Base-by-base conservation (phyloP, 2,888 invertebrate species). In the Dioctria linearis region DNA sequence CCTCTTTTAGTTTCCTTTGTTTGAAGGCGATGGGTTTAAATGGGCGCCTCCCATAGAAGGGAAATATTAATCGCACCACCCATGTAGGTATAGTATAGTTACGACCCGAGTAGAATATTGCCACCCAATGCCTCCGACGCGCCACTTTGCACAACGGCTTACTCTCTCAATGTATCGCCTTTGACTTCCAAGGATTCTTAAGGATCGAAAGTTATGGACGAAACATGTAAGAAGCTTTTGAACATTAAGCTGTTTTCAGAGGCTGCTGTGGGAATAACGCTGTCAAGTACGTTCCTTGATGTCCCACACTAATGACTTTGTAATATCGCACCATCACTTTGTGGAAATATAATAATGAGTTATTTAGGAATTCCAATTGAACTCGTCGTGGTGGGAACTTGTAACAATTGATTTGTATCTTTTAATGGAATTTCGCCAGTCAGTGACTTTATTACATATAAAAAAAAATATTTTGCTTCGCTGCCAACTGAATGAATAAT, bases 61-160 rank as follows among this genome's bases (percentile, higher is more conserved):
- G 65, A 65, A 65, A 65, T 65, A 65, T 65, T 65, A 65, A 65
- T 65, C 65, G 65, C 65, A 39, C 65, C 65, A 8, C 37, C n/a
- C 25, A 25, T 40, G 57, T 40, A 65, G 25, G 25, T 25, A 25
- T 25, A 25, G 25, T 25, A 25, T 25, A 25, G 25, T 25, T 65
- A 37, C 65, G 65, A 40, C 8, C 51, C 5, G 5, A 57, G 57
- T 57, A 39, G 65, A 37, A 65, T 65, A 65, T 65, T 65, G 65
- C 65, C 40, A 65, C 65, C 65, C 40, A 25, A 25, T 25, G 25
- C 25, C 25, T 25, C 25, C 25, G 25, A 25, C 25, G 25, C 25
- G 25, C 25, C 25, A 25, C n/a, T 39, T n/a, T 40, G 65, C 5
- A 40, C 65, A 5, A n/a, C 6, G 40, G 65, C 37, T 40, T 40